These are phyloP conservation scores for Cottoperca gobio DNA, from an alignment of 2,797 vertebrate species.

Conservation along the genomic window DNA sequence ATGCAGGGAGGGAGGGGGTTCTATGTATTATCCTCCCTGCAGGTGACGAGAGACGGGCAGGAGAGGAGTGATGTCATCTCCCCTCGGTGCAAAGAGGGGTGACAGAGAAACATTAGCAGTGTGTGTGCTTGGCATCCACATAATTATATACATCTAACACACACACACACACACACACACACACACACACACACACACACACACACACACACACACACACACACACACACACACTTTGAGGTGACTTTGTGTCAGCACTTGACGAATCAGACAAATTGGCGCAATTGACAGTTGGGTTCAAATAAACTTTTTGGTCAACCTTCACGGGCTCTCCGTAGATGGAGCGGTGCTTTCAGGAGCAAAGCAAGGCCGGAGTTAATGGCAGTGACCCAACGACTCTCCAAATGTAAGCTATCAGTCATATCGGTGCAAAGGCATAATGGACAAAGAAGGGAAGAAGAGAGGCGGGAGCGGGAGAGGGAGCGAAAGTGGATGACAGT, in stretches of 20 bases:
- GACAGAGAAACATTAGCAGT: conserved; percentile 40
- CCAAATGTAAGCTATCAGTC: conserved; percentile 10
- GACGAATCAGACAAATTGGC: conserved; percentile 45
- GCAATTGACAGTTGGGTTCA: conserved; percentile 13
- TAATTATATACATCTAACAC: not conserved
- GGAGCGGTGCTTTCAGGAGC: conserved; percentile 27
- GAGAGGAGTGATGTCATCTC: conserved; percentile 58
- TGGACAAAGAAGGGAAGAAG: not conserved
- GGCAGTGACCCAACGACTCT: conserved; percentile 16
- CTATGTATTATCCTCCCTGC: conserved; percentile 51
- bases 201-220: conserved; percentile 6
- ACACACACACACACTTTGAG: conserved; percentile 27
- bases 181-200: conserved; percentile 19
- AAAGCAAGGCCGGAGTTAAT: conserved; percentile 20
- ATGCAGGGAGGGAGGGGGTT: not conserved
- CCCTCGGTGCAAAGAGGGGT: conserved; percentile 22
- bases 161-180: conserved; percentile 3
- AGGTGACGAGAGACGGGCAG: conserved; percentile 44
- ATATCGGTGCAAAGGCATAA: not conserved
- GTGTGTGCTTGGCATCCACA: conserved; percentile 13
- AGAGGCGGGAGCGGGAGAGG: conserved; percentile 2
- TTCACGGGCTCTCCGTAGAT: conserved; percentile 27
- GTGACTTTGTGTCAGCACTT: conserved; percentile 62
- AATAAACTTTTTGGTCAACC: conserved; percentile 38
- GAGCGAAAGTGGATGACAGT: conserved; percentile 27